Conservation (phyloP, 2,797 vertebrate genomes). For the Parauchenoglanis ngamensis region DNA sequence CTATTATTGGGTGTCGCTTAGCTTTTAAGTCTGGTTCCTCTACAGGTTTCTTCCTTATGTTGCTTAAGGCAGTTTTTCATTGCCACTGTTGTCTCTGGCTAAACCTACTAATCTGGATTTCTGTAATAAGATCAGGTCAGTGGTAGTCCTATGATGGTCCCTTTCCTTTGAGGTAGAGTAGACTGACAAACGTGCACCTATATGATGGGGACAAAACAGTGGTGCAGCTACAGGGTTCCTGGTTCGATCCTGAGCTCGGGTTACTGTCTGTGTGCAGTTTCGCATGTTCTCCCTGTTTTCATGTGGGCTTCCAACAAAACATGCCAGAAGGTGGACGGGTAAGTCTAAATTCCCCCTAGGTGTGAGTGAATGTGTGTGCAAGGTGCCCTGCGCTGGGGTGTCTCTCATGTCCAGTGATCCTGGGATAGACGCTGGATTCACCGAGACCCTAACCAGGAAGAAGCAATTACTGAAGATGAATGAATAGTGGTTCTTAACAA, state of each 20-base stretch:
- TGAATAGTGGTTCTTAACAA: background rate
- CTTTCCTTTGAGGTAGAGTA: background rate
- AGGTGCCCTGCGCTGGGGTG: background rate
- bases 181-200: background rate
- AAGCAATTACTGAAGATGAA: background rate
- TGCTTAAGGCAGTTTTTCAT: background rate
- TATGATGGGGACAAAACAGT: background rate
- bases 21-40: background rate
- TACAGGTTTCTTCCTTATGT: background rate
- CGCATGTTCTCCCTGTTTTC: background rate
- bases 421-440: background rate
- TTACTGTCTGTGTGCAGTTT: background rate
- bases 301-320: background rate
- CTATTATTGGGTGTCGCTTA: too few species aligned
- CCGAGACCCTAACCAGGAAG: background rate
- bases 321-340: background rate
- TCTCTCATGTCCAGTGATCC: background rate
- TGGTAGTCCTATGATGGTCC: background rate
- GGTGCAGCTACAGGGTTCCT: background rate
- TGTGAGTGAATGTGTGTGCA: too few species aligned
- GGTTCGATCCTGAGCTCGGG: background rate
- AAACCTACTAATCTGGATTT: background rate
- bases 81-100: background rate
- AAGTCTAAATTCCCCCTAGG: background rate
- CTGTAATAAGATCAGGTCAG: background rate